These are phyloP conservation scores for Synodontis membranacea DNA, from an alignment of 2,113 vertebrate species.

Conservation along the genomic window DNA sequence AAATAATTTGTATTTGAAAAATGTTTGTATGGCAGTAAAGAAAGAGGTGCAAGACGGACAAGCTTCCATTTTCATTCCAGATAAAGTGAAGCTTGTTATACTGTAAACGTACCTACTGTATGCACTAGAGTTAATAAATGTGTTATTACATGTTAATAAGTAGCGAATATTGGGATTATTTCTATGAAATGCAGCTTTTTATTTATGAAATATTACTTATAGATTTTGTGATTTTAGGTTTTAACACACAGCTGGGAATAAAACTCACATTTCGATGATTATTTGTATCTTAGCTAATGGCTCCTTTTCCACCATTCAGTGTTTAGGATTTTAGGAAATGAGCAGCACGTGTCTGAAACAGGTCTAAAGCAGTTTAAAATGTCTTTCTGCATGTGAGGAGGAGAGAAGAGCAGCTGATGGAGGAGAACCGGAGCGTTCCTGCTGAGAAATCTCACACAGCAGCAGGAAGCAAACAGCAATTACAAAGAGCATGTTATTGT, in stretches of 20 bases:
- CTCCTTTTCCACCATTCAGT: not conserved
- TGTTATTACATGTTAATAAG: not conserved
- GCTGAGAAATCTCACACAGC: conserved; percentile 48
- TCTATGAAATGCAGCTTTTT: not conserved
- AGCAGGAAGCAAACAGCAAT: conserved; percentile 57
- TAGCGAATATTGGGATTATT: not conserved
- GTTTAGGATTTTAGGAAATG: not conserved
- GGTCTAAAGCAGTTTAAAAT: not conserved
- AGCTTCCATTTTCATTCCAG: no score
- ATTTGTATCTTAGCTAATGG: not conserved
- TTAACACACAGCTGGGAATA: no score
- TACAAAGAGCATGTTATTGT: conserved; percentile 47
- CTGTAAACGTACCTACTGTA: not conserved
- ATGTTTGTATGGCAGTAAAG: no score
- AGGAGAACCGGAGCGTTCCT: conserved; percentile 20
- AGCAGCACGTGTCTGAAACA: not conserved
- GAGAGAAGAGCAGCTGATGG: conserved; percentile 16
- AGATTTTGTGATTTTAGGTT: not conserved
- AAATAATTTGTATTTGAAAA: no score
- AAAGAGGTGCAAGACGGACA: no score
- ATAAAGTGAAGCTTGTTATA: no score
- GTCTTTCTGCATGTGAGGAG: not conserved
- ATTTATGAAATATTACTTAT: not conserved
- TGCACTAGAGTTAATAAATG: not conserved
- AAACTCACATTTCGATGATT: not conserved